Percentiles rank a stretch among this genome's conserved stretches.
phyloP scores from a whole-genome alignment of 1,140 invertebrate species.

The Macrostomum lignano region DNA sequence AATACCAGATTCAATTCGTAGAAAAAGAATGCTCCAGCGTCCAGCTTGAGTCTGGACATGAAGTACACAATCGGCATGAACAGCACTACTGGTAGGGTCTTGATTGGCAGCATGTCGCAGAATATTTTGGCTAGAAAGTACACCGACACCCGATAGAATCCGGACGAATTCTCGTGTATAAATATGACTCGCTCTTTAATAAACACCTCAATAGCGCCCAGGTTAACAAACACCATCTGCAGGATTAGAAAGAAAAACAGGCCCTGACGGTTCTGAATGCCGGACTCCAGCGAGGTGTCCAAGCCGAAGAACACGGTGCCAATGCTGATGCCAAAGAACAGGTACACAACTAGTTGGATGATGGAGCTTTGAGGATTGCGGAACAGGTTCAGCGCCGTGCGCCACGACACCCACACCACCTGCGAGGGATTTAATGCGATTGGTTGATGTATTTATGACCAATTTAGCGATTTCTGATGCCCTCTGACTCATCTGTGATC shows the following conservation, averaged over 20 bases:
- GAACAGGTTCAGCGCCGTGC: constrained; percentile 15
- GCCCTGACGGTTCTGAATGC: constrained; percentile 14
- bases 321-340: constrained; percentile 18
- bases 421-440: no score
- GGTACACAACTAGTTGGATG: constrained; percentile 15
- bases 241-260: constrained; percentile 5
- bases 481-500: no score
- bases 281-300: constrained; percentile 11
- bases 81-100: constrained; percentile 6
- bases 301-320: constrained; percentile 20
- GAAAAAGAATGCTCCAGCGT: constrained; percentile 4
- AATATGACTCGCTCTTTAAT: constrained; percentile 6
- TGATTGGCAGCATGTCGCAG: constrained; percentile 8
- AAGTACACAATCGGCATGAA: constrained; percentile 7
- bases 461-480: no score
- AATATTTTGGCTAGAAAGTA: constrained; percentile 8
- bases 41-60: constrained; percentile 5
- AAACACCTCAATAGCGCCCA: constrained; percentile 5
- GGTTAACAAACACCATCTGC: constrained; percentile 6
- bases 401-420: constrained; percentile 10
- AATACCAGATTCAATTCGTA: constrained; percentile 2
- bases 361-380: constrained; percentile 18
- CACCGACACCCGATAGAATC: constrained; percentile 6
- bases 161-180: constrained; percentile 7
- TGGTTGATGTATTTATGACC: no score